Conservation (phyloP, 2,888 invertebrate species). For the Serripes groenlandicus region DNA sequence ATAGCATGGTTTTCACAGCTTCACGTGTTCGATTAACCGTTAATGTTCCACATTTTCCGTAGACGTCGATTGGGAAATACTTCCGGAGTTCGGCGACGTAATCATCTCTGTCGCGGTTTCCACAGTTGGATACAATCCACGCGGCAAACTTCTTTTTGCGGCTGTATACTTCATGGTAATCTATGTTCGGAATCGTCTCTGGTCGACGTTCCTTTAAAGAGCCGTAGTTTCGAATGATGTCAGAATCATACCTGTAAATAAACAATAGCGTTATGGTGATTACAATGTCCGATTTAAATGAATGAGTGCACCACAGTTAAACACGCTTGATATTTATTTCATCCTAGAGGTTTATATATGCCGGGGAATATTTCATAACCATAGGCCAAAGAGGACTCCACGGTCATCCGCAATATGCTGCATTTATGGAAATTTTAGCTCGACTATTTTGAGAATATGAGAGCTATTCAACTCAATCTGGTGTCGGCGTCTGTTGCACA, state of each 20-base stretch:
- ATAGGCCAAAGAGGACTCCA: too few relatives aligned
- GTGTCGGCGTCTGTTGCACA: too few relatives aligned
- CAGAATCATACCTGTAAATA: constrained; percentile 17
- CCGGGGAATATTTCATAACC: too few relatives aligned
- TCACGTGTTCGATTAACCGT: background rate
- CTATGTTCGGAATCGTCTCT: background rate
- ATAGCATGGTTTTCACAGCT: background rate
- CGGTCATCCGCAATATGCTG: too few relatives aligned
- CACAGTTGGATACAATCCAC: constrained; percentile 16
- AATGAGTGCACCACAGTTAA: too few relatives aligned
- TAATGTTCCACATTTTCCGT: constrained; percentile 12
- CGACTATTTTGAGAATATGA: too few relatives aligned
- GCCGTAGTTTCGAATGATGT: background rate
- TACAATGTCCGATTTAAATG: too few relatives aligned
- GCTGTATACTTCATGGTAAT: background rate
- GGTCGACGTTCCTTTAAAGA: background rate
- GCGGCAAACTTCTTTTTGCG: constrained; percentile 10
- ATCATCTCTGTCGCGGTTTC: background rate
- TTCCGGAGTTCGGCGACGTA: constrained; percentile 8
- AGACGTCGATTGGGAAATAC: constrained; percentile 11
- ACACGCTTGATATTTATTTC: too few relatives aligned
- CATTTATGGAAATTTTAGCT: too few relatives aligned
- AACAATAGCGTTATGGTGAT: too few relatives aligned
- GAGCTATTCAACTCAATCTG: too few relatives aligned
- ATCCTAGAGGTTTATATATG: too few relatives aligned